These are phyloP conservation scores for Nomada ferruginata DNA, from an alignment of 2,888 invertebrate genomes.

Conservation along the genomic window DNA sequence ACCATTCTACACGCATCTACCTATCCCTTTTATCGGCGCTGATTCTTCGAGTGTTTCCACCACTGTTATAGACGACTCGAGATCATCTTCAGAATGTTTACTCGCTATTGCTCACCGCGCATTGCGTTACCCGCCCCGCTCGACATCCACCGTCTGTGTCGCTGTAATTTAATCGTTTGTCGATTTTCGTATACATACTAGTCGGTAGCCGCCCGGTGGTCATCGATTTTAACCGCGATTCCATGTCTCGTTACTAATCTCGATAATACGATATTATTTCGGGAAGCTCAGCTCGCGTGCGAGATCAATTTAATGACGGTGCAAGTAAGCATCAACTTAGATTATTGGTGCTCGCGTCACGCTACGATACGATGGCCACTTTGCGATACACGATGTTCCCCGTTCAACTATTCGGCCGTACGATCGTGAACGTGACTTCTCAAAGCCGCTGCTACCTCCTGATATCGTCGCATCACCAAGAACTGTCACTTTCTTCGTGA, in stretches of 20 bases:
- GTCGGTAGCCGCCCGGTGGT: constrained; percentile 12
- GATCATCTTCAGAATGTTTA: constrained; percentile 38
- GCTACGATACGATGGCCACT: constrained; percentile 28
- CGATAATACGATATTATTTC: constrained; percentile 41
- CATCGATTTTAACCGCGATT: constrained; percentile 46
- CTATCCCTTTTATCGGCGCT: constrained; percentile 36
- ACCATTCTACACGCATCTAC: constrained; percentile 10
- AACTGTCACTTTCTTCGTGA: constrained; percentile 59
- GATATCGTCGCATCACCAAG: constrained; percentile 20
- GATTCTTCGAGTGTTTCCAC: constrained; percentile 24
- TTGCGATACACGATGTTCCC: constrained; percentile 27
- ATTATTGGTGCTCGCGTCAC: constrained; percentile 37
- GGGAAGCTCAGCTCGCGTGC: constrained; percentile 41
- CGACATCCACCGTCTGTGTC: neutral
- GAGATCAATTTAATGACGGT: constrained; percentile 34
- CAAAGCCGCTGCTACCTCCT: constrained; percentile 3
- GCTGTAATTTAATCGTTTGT: constrained; percentile 25
- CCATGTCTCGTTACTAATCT: constrained; percentile 36
- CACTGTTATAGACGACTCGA: constrained; percentile 25
- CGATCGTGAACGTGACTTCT: constrained; percentile 39
- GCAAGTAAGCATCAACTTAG: constrained; percentile 25
- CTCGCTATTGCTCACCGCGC: neutral
- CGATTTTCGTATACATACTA: constrained; percentile 27
- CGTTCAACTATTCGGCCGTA: constrained; percentile 6
- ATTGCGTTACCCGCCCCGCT: neutral